phyloP scores from a whole-genome alignment of 2,113 vertebrate species.

The Gorsachius goisagi region DNA sequence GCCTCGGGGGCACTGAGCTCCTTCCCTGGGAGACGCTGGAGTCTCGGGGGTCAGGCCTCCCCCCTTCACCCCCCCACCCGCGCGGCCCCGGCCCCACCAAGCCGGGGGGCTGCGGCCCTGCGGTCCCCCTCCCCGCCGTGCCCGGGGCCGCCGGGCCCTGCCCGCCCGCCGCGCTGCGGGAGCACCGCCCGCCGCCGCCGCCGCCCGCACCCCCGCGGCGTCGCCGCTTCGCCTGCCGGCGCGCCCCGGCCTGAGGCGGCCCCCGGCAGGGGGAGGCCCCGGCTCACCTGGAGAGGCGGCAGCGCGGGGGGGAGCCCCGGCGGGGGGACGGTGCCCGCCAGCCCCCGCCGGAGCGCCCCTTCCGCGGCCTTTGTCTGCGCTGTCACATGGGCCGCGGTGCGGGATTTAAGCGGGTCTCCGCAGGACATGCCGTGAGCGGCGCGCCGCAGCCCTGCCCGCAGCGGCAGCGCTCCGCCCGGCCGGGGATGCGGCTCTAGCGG shows the following conservation, averaged over 20 bases:
- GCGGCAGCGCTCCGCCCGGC: conserved; percentile 66
- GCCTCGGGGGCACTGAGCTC: neutral
- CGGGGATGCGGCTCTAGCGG: conserved; percentile 69
- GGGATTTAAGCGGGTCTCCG: conserved; percentile 70
- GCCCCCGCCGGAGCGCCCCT: neutral
- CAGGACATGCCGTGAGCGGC: conserved; percentile 42
- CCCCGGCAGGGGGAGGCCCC: neutral
- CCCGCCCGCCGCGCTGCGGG: neutral
- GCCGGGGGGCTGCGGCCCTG: neutral
- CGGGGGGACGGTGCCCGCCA: neutral
- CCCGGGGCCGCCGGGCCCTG: neutral
- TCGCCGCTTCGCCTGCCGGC: neutral
- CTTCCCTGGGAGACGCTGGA: neutral
- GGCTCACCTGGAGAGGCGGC: neutral
- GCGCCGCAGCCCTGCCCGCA: conserved; percentile 40
- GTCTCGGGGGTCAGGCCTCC: neutral
- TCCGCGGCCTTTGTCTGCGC: conserved; percentile 49
- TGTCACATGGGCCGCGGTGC: conserved; percentile 78
- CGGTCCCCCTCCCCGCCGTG: neutral
- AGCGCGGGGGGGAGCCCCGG: neutral
- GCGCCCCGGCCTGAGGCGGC: neutral
- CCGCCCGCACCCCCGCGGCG: neutral
- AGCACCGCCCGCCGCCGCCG: neutral
- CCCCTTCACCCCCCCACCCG: neutral
- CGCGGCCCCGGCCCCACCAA: neutral